Conservation (phyloP, 2,113 vertebrate species). For the Piliocolobus tephrosceles region DNA sequence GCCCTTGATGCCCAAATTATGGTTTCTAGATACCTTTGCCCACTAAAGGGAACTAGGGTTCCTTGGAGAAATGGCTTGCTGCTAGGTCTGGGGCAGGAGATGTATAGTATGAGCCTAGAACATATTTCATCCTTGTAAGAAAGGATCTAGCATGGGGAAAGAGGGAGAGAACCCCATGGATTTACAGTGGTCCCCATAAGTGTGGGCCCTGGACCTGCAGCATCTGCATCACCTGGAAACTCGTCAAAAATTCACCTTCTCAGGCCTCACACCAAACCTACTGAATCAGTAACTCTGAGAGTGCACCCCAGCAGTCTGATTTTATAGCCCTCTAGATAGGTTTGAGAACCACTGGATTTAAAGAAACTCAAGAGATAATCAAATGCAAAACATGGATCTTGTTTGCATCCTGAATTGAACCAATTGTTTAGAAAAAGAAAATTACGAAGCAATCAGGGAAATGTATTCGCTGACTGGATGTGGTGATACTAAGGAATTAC, state of each 20-base stretch:
- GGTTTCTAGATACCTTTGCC: background rate
- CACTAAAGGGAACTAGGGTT: background rate
- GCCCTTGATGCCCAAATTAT: background rate
- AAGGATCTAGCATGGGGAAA: background rate
- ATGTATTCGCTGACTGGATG: background rate
- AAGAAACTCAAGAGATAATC: background rate
- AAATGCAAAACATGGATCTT: background rate
- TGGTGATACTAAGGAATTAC: background rate
- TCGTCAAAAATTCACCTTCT: background rate
- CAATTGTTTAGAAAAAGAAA: background rate
- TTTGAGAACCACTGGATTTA: background rate
- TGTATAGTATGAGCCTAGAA: background rate
- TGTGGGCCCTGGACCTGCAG: background rate
- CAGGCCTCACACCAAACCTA: background rate
- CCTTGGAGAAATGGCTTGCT: background rate
- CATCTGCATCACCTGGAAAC: background rate
- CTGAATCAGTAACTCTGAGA: background rate
- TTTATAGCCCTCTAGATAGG: background rate
- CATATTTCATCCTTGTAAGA: background rate
- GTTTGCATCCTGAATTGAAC: background rate
- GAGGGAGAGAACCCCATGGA: too few relatives aligned
- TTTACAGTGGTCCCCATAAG: background rate
- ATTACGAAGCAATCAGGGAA: background rate
- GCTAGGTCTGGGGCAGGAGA: background rate
- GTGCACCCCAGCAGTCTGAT: background rate